Evolutionary conservation across 2,888 invertebrate species (phyloP), one percentile per base, ranked within the genome.

Genomic region (Petrolisthes manimaculis): DNA sequence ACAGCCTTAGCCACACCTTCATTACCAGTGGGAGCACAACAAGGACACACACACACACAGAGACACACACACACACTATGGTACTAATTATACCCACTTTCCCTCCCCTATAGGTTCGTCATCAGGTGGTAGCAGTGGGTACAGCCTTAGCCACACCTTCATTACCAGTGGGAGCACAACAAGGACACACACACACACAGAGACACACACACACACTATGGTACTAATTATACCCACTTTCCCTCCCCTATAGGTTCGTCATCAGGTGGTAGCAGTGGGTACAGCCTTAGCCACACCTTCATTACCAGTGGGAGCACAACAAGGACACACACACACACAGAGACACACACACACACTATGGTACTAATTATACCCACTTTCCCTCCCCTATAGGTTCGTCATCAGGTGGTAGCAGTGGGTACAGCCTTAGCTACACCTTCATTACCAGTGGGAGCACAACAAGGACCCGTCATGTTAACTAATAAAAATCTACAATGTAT

Each of bases 401-500:
- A 97, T 92, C 99, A 99, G 94, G 98, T 99, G 90, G 98, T 99
- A 78, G 99, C 98, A 91, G 98, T 99, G 90, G 99, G 99, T 53
- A 98, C 98, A 0, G 97, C 98, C 51, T 94, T 99, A 91, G 98
- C 98, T 2, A 97, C 97, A 6, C 95, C 96, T 3, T 95, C 96
- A 5, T 93, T 96, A 85, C 96, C 97, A 4, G 95, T 93, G 94
- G 95, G 96, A 69, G 96, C 96, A 87, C 96, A 97, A 92, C 96
- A 96, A 93, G 95, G 95, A n/a, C 96, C 96, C 75, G 99, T 99
- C 86, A 98, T 99, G 98, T 94, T 99, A 92, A 99, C 99, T 4
- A 97, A 98, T 0, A 98, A 99, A 92, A 99, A 99, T 95, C 95
- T 99, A 87, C 98, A 99, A 92, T 98, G 98, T 56, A 98, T 99